A percentile compares a stretch with the other conserved stretches of the same genome.
Conservation (phyloP, 2,888 invertebrate species). For the Marasmarcha lunaedactyla region DNA sequence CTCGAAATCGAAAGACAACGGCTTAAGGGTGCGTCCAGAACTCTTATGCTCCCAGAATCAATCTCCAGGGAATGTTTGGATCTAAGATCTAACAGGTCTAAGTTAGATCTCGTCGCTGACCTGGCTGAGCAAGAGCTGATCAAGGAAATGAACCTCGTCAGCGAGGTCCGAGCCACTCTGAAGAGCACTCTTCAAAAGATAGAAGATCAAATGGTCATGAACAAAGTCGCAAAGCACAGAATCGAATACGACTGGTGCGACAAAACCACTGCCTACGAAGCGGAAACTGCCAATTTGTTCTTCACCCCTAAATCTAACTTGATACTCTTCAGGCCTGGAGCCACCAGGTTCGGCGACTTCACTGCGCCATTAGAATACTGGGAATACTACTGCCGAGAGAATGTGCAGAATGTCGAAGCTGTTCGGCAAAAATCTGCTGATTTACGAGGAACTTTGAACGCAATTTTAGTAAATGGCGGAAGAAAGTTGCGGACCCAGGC, state of each 20-base stretch:
- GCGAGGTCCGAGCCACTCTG: conserved; percentile 74
- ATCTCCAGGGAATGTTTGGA: conserved; percentile 83
- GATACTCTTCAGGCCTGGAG: conserved; percentile 84
- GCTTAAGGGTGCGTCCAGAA: conserved; percentile 75
- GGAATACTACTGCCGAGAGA: conserved; percentile 86
- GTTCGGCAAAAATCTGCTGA: conserved; percentile 81
- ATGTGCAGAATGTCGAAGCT: conserved; percentile 79
- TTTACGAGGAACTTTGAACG: conserved; percentile 77
- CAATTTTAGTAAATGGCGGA: conserved; percentile 80
- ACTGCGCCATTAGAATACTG: conserved; percentile 78
- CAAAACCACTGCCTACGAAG: conserved; percentile 83
- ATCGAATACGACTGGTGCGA: conserved; percentile 94
- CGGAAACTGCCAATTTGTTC: conserved; percentile 77
- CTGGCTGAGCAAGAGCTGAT: conserved; percentile 81
- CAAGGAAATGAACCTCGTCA: conserved; percentile 78
- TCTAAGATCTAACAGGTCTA: conserved; percentile 75
- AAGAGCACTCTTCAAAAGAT: conserved; percentile 74
- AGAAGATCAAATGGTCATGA: conserved; percentile 77
- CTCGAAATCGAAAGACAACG: conserved; percentile 77
- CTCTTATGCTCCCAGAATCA: conserved; percentile 77
- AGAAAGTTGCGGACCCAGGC: conserved; percentile 86
- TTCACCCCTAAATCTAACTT: conserved; percentile 77
- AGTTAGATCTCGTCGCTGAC: conserved; percentile 81
- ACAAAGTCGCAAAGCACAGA: conserved; percentile 83
- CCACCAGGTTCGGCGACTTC: conserved; percentile 82